phyloP scores from a whole-genome alignment of 2,888 invertebrate species.

The Pristionchus fissidentatus region DNA sequence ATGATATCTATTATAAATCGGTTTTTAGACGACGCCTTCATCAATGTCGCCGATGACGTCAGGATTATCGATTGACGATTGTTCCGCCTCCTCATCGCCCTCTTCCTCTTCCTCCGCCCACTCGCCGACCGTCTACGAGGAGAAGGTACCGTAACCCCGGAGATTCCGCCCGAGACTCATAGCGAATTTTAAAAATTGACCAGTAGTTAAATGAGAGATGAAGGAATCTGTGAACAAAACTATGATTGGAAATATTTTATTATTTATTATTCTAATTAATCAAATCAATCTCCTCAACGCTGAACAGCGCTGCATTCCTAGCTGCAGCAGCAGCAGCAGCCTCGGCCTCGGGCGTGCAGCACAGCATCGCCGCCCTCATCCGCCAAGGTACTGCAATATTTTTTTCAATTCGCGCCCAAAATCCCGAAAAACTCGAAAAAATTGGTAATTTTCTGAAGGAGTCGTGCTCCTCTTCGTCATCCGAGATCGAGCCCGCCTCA shows the following conservation, averaged over 20 bases:
- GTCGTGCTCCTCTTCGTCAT: constrained; percentile 23
- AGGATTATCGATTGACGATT: constrained; percentile 3
- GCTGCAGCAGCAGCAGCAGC: not conserved
- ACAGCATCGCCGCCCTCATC: constrained; percentile 37
- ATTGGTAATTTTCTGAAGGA: not conserved
- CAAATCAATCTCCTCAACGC: no score
- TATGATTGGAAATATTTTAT: not conserved
- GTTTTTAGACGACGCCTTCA: not conserved
- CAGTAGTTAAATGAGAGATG: not conserved
- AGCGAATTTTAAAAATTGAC: not conserved
- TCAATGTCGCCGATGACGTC: constrained; percentile 44
- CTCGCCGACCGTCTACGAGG: constrained; percentile 13
- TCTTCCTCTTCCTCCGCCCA: not conserved
- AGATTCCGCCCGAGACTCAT: no score
- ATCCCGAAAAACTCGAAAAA: no score
- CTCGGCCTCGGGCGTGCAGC: not conserved
- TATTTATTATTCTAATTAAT: no score
- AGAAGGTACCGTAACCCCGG: constrained; percentile 43
- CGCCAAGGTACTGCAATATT: constrained; percentile 29
- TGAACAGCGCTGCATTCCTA: not conserved
- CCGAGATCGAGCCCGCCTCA: not conserved
- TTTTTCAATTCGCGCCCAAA: constrained; percentile 20
- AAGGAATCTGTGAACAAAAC: no score
- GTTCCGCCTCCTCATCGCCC: not conserved
- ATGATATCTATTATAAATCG: no score